Evolutionary conservation across 2,888 invertebrate genomes (phyloP).

Genomic region (Colostygia pectinataria): DNA sequence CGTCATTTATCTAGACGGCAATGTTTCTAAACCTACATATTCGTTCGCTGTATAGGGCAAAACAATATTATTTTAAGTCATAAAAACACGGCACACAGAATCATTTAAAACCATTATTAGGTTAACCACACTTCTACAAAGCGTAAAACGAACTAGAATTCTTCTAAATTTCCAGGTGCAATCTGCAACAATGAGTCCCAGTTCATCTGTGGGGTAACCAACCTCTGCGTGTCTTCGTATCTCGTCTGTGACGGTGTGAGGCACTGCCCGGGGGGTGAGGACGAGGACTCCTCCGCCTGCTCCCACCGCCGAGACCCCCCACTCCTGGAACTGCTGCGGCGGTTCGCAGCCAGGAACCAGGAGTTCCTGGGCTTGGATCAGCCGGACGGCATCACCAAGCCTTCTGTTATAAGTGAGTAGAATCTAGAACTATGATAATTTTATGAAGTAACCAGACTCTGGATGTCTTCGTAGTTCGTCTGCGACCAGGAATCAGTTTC

Average conservation of each 20-base stretch:
- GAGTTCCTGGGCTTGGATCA: conserved; percentile 70
- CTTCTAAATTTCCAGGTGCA: conserved; percentile 53
- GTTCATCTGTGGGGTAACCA: conserved; percentile 66
- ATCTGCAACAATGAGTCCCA: conserved; percentile 70
- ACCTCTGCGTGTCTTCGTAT: conserved; percentile 85
- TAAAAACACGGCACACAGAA: too few relatives aligned
- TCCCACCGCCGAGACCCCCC: conserved; percentile 68
- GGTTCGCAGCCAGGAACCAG: conserved; percentile 73
- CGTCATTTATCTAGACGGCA: too few relatives aligned
- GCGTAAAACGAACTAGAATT: too few relatives aligned
- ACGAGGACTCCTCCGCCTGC: conserved; percentile 75
- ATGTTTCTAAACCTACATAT: too few relatives aligned
- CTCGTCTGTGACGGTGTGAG: conserved; percentile 86
- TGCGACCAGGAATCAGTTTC: too few relatives aligned
- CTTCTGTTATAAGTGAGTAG: conserved; percentile 75
- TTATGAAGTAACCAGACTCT: too few relatives aligned
- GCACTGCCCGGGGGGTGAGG: conserved; percentile 86
- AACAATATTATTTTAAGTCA: too few relatives aligned
- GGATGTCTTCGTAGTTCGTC: too few relatives aligned
- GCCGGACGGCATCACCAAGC: conserved; percentile 68
- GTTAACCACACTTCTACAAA: not conserved
- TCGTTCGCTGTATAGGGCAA: too few relatives aligned
- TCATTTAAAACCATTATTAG: too few relatives aligned
- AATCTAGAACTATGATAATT: too few relatives aligned
- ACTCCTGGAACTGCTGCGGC: conserved; percentile 64